Conservation (phyloP, 2,113 vertebrate genomes). For the Alces alces region DNA sequence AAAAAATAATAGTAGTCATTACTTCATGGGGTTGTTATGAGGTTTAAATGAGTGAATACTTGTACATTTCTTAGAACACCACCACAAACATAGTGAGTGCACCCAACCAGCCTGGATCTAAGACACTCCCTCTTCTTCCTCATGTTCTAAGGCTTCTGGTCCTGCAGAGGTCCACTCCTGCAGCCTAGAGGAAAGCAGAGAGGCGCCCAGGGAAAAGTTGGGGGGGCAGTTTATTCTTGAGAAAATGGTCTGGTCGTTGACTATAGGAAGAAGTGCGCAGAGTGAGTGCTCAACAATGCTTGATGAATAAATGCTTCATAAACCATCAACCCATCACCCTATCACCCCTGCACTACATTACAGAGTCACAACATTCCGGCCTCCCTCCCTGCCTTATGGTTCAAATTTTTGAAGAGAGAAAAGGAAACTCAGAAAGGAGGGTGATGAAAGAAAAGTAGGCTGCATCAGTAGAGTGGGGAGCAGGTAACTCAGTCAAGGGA, state of each 20-base stretch:
- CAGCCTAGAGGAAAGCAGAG: background rate
- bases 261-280: background rate
- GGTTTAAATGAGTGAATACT: background rate
- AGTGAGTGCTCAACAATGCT: background rate
- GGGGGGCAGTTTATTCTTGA: background rate
- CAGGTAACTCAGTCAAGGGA: background rate
- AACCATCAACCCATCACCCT: background rate
- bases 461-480: background rate
- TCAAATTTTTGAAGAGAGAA: background rate
- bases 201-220: background rate
- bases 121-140: background rate
- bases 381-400: background rate
- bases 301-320: background rate
- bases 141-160: background rate
- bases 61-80: background rate
- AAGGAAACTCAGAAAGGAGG: background rate
- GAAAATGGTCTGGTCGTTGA: background rate
- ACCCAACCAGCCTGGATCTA: background rate
- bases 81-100: background rate
- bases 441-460: background rate
- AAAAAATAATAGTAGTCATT: background rate
- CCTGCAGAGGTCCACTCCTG: background rate
- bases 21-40: background rate
- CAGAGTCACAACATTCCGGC: background rate
- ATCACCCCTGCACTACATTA: background rate